A percentile compares a stretch with the other conserved stretches of the same genome.
These are phyloP conservation scores for Hyperopisus bebe DNA, from an alignment of 2,113 vertebrate genomes.

Conservation along the genomic window DNA sequence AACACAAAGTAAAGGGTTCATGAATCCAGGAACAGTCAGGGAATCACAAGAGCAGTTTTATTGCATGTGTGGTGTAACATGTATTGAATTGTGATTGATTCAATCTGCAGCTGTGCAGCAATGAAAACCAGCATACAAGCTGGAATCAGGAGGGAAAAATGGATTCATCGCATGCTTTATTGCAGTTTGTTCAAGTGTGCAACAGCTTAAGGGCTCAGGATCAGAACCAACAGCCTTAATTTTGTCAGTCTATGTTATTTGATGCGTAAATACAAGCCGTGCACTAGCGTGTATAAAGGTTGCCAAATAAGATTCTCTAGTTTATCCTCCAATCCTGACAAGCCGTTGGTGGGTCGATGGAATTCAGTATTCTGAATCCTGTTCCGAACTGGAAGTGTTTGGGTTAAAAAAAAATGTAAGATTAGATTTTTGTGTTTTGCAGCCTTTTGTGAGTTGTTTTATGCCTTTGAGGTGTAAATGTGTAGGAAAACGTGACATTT, in stretches of 20 bases:
- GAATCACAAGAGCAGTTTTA: neutral
- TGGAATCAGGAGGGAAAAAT: neutral
- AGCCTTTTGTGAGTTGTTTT: neutral
- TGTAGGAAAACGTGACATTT: neutral
- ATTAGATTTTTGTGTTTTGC: neutral
- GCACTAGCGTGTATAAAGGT: neutral
- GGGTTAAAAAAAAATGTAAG: neutral
- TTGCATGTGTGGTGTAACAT: neutral
- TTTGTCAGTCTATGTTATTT: neutral
- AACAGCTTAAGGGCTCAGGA: neutral
- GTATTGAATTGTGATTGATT: neutral
- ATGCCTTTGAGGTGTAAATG: neutral
- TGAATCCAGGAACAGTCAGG: neutral
- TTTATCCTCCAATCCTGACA: neutral
- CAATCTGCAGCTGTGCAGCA: neutral
- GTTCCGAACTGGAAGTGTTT: neutral
- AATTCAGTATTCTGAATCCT: neutral
- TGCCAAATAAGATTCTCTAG: neutral
- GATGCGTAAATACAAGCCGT: neutral
- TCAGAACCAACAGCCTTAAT: neutral
- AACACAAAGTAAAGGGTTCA: neutral
- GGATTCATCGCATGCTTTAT: neutral
- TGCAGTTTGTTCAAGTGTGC: neutral
- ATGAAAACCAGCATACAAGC: neutral
- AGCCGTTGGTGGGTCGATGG: neutral